Percentiles rank a stretch among this genome's conserved stretches.
These are phyloP conservation scores for Pelagia noctiluca DNA, from an alignment of 30 jellyfish, hydroid and myxozoan genomes.

Conservation along the genomic window DNA sequence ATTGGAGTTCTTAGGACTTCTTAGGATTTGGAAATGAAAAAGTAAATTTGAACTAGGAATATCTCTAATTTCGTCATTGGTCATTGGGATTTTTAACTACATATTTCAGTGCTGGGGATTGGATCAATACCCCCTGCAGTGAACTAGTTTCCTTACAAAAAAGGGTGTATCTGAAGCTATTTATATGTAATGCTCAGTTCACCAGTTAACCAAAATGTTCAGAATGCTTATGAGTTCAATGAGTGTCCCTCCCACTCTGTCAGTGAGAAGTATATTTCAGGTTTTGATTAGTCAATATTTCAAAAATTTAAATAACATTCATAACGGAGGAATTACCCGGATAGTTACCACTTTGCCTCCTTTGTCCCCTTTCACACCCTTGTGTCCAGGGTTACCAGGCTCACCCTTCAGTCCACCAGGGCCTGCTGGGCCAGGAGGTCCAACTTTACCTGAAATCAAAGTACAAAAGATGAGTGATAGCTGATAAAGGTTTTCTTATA, in stretches of 20 bases:
- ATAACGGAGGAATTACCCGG: neutral
- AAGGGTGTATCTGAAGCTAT: no score
- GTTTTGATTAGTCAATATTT: neutral
- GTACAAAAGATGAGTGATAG: neutral
- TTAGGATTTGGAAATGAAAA: no score
- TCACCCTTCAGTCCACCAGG: neutral
- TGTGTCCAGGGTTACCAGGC: neutral
- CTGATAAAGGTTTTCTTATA: neutral
- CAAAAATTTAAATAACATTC: neutral
- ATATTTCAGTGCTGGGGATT: no score
- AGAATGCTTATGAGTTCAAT: neutral
- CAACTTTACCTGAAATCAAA: neutral
- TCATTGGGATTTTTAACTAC: no score
- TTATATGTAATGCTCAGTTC: neutral
- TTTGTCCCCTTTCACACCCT: neutral
- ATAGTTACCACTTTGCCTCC: neutral
- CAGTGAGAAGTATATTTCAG: neutral
- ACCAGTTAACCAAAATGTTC: neutral
- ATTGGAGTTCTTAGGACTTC: no score
- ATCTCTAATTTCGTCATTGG: no score
- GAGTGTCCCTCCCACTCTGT: neutral
- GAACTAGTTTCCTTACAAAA: no score
- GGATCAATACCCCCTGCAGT: no score
- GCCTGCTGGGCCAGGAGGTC: neutral
- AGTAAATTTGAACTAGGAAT: no score